A percentile compares a stretch with the other conserved stretches of the same genome.
Conservation (phyloP, 2,888 invertebrate species). For the Eristalis tenax region DNA sequence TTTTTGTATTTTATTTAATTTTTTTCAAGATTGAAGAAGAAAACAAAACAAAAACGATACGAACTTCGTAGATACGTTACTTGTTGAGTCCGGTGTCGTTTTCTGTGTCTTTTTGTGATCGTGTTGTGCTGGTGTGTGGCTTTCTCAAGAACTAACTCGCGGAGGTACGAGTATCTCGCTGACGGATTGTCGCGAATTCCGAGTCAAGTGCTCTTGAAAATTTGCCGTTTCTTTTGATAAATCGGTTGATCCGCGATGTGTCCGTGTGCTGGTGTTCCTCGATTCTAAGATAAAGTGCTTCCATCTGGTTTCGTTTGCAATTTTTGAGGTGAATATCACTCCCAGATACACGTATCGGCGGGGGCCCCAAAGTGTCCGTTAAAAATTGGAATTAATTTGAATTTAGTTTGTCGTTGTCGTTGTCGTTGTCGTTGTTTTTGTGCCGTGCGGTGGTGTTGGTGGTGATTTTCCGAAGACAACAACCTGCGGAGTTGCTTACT, state of each 20-base stretch:
- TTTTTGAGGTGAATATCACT: neutral
- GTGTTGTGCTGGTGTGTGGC: neutral
- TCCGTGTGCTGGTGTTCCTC: neutral
- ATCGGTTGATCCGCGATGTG: conserved; percentile 19
- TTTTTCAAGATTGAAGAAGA: neutral
- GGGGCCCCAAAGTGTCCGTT: conserved; percentile 37
- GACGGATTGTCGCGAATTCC: conserved; percentile 53
- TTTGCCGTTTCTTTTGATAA: conserved; percentile 21
- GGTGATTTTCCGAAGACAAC: neutral
- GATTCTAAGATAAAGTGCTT: neutral
- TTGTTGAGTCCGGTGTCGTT: neutral
- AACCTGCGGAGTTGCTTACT: conserved; percentile 24
- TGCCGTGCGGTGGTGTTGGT: neutral
- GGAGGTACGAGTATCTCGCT: conserved; percentile 6
- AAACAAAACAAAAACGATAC: conserved; percentile 26
- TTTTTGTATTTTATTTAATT: no score
- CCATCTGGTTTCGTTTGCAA: neutral
- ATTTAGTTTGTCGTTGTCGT: conserved; percentile 15
- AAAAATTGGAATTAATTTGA: conserved; percentile 36
- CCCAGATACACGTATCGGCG: conserved; percentile 19
- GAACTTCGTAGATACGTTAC: conserved; percentile 24
- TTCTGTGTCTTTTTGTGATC: neutral
- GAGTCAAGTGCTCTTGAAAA: conserved; percentile 44
- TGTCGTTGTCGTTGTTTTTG: neutral
- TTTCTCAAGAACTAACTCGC: neutral